Conservation (phyloP, 2,797 vertebrate species). For the Amniataba percoides region DNA sequence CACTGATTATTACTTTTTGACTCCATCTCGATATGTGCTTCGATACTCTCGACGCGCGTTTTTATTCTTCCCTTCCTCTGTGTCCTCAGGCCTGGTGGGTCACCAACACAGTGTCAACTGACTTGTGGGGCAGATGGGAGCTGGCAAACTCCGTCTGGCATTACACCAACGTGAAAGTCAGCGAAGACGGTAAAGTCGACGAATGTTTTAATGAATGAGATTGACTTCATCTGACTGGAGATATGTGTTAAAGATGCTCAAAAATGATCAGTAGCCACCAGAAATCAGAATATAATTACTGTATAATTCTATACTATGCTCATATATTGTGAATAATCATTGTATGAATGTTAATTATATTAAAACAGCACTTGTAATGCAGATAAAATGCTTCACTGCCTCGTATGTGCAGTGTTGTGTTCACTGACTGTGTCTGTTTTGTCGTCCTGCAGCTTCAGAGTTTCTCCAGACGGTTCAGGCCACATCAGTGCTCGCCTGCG, state of each 20-base stretch:
- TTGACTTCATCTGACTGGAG: conserved; percentile 4
- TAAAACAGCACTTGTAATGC: not conserved
- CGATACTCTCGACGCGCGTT: not conserved
- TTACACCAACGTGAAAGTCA: conserved; percentile 75
- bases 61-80: conserved; percentile 1
- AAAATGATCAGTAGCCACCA: not conserved
- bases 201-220: not conserved
- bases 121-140: conserved; percentile 86
- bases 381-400: not conserved
- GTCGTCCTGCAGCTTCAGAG: conserved; percentile 77
- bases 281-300: not conserved
- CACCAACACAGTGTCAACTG: conserved; percentile 70
- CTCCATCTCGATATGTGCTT: not conserved
- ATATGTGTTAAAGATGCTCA: not conserved
- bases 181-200: conserved; percentile 71
- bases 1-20: not conserved
- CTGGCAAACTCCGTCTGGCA: conserved; percentile 67
- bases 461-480: conserved; percentile 91
- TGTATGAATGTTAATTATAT: not conserved
- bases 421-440: conserved; percentile 29
- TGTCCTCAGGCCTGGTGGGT: conserved; percentile 86
- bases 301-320: not conserved
- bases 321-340: not conserved
- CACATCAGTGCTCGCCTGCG: conserved; percentile 92
- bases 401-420: not conserved